Base-by-base conservation (phyloP, 2,113 vertebrate species). In the Microtus montanus region DNA sequence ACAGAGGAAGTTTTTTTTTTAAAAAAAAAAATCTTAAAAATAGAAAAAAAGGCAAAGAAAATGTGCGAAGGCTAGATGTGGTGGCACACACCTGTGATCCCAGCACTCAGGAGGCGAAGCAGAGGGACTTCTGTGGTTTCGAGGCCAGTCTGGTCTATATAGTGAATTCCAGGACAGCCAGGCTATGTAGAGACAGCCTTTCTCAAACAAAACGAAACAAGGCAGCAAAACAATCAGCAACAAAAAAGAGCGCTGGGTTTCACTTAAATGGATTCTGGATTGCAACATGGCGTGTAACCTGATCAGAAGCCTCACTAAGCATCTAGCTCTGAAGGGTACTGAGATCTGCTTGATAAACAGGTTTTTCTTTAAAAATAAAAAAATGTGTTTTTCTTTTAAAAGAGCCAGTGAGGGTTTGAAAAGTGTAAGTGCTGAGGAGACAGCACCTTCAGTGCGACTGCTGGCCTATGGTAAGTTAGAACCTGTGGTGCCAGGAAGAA, bases 351-450 rank as follows among this genome's bases (percentile, higher is more conserved):
- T 92, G 30, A 89, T 77, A 70, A 28, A 28, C 7, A 7, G 4
- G 17, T 58, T 24, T 73, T 83, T 89, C 26, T 26, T 22, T 68
- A 35, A 35, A 61, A 73, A 38, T 24, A 70, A 83, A 96, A 96
- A 89, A 58, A 47, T n/a, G 19, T 82, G 90, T 4, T 87, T 91
- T 96, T 96, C 54, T 89, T 98, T 95, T 97, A 99, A 99, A 97
- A 99, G 98, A 98, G 99, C 99, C 5, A 99, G 98, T 96, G 98
- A 99, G 97, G 99, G 98, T 94, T 98, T 99, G 90, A 98, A 99
- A 92, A 90, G 95, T 61, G 97, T 99, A 96, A 99, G 98, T 73
- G 98, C 99, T 90, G 99, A 99, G 93, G 99, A 99, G 91, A 98
- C 98, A 38, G 98, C 98, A 96, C 98, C 98, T 1, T 99, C 98